Percentiles rank a stretch among this genome's conserved stretches.
phyloP scores from a whole-genome alignment of 1,140 invertebrate genomes.

The Hydropsyche tenuis region DNA sequence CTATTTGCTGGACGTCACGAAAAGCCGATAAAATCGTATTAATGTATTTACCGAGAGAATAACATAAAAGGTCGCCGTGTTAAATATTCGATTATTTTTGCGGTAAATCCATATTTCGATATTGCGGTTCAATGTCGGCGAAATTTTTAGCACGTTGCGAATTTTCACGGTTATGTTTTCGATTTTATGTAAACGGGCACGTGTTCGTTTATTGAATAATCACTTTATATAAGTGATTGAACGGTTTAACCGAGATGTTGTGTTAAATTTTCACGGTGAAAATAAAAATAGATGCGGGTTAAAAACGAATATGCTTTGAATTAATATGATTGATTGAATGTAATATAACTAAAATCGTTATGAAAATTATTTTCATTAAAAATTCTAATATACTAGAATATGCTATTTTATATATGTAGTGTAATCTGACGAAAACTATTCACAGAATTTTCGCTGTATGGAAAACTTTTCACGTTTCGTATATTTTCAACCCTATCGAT shows the following conservation, averaged over 20 bases:
- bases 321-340: too few relatives aligned
- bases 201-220: too few relatives aligned
- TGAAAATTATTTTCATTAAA: too few relatives aligned
- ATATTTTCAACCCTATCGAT: background rate
- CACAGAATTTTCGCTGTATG: background rate
- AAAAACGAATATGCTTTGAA: too few relatives aligned
- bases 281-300: too few relatives aligned
- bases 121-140: background rate
- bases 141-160: background rate
- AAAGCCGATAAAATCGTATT: constrained; percentile 6
- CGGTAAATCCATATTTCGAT: background rate
- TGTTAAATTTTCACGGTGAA: too few relatives aligned
- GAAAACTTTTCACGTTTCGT: background rate
- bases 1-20: background rate
- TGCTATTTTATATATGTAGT: too few relatives aligned
- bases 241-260: too few relatives aligned
- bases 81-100: background rate
- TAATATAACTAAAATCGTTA: too few relatives aligned
- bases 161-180: background rate
- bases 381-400: too few relatives aligned
- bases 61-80: background rate
- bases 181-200: too few relatives aligned
- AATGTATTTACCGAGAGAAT: constrained; percentile 14
- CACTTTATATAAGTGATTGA: too few relatives aligned
- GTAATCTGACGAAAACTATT: background rate